Percentiles rank a stretch among this genome's conserved stretches.
These are phyloP conservation scores for Neofelis nebulosa DNA, from an alignment of 2,113 vertebrate genomes.

Conservation along the genomic window DNA sequence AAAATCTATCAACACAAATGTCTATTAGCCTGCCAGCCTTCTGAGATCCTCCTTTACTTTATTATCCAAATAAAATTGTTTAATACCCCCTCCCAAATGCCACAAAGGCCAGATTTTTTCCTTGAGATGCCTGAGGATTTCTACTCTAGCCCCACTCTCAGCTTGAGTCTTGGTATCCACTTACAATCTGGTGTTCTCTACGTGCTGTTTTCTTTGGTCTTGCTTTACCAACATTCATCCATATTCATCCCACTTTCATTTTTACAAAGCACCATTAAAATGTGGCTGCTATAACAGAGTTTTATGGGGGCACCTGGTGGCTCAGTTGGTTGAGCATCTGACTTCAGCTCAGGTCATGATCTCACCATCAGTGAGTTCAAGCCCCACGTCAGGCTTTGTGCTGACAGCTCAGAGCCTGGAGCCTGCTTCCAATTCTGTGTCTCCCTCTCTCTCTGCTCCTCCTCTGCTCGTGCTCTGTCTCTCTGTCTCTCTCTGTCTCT, in stretches of 20 bases:
- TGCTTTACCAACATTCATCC: background rate
- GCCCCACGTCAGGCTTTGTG: too few relatives aligned
- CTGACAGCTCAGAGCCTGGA: too few relatives aligned
- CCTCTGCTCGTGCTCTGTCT: too few relatives aligned
- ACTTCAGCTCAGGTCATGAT: too few relatives aligned
- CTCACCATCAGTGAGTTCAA: too few relatives aligned
- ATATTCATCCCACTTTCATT: background rate
- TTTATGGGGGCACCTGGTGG: background rate
- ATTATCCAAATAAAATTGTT: background rate
- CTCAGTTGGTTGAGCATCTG: too few relatives aligned
- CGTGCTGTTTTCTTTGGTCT: background rate
- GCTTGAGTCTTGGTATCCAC: background rate
- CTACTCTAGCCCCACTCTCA: background rate
- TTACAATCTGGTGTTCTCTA: background rate
- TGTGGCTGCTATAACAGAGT: background rate
- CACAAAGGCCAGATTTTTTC: background rate
- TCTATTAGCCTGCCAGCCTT: background rate
- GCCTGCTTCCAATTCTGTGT: too few relatives aligned
- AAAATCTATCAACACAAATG: background rate
- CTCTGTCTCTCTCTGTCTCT: too few relatives aligned
- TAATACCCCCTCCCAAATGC: background rate
- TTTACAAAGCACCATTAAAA: background rate
- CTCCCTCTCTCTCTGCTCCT: too few relatives aligned
- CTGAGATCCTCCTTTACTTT: background rate
- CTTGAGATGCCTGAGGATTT: background rate